These are phyloP conservation scores for Acomys russatus DNA, from an alignment of 2,797 vertebrate species.

Conservation along the genomic window DNA sequence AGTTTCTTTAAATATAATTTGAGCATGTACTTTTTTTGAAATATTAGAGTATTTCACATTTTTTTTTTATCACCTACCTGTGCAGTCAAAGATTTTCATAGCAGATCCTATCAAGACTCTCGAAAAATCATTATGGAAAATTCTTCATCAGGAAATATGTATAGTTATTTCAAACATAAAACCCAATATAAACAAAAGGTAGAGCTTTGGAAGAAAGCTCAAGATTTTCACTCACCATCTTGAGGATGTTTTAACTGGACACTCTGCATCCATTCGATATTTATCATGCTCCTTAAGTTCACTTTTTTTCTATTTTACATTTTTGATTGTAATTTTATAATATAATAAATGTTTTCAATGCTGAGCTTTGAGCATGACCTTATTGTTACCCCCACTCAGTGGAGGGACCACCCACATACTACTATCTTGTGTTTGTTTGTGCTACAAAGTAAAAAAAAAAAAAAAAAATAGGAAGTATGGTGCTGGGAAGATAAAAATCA, in stretches of 20 bases:
- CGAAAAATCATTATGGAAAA: constrained; percentile 48
- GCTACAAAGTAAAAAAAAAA: not conserved
- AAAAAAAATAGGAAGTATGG: not conserved
- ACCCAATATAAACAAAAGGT: constrained; percentile 25
- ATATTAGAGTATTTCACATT: not conserved
- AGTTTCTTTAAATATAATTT: constrained; percentile 62
- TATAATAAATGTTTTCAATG: constrained; percentile 30
- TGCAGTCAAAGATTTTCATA: constrained; percentile 47
- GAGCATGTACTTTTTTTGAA: constrained; percentile 24
- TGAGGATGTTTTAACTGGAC: constrained; percentile 56
- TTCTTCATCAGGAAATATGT: constrained; percentile 49
- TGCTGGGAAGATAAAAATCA: not conserved
- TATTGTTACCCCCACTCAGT: not conserved
- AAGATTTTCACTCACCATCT: constrained; percentile 36
- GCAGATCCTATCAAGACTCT: not conserved
- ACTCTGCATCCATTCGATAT: constrained; percentile 12
- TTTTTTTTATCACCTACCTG: not conserved
- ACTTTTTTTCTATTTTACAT: constrained; percentile 29
- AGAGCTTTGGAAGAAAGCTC: not conserved
- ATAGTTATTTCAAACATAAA: constrained; percentile 57
- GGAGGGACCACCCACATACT: not conserved
- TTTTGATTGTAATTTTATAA: constrained; percentile 55
- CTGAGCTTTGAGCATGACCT: not conserved
- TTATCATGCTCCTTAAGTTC: constrained; percentile 5
- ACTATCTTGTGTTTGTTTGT: not conserved